Evolutionary conservation across 2,797 vertebrate genomes (phyloP).

Genomic region (Crocodylus rhombifer): DNA sequence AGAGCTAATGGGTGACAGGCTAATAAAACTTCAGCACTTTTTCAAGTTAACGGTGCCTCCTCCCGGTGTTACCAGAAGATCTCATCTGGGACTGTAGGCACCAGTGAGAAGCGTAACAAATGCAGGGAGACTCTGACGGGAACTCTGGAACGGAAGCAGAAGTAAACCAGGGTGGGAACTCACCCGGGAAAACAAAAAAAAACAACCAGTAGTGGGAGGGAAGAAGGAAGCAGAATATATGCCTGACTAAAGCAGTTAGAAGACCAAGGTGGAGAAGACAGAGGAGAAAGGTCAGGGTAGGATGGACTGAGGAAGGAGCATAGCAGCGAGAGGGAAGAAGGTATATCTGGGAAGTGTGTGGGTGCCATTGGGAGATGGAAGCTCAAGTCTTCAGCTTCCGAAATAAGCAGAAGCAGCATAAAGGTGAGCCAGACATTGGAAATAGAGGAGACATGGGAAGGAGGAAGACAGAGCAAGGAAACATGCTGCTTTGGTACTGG

Average conservation of each 20-base stretch:
- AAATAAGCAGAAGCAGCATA: not conserved
- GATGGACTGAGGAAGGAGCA: not conserved
- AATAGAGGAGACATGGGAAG: slow-evolving; percentile 24
- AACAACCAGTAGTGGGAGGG: not conserved
- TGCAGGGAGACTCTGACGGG: not conserved
- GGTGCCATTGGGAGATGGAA: not conserved
- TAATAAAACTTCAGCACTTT: slow-evolving; percentile 34
- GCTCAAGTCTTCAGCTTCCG: not conserved
- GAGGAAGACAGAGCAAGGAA: slow-evolving; percentile 9
- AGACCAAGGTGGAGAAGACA: not conserved
- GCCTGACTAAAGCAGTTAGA: not conserved
- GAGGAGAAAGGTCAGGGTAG: not conserved
- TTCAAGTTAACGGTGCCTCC: slow-evolving; percentile 15
- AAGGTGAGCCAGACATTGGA: slow-evolving; percentile 3
- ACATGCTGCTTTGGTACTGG: not conserved
- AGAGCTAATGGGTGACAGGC: not conserved
- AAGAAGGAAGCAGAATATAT: not conserved
- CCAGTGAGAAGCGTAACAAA: not conserved
- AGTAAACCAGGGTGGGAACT: not conserved
- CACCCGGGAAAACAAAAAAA: not conserved
- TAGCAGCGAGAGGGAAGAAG: not conserved
- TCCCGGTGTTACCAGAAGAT: slow-evolving; percentile 5
- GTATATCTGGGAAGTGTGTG: not conserved
- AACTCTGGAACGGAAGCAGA: not conserved
- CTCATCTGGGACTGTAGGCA: slow-evolving; percentile 9